Base-by-base conservation (phyloP, 2,888 invertebrate genomes). In the Parasteatoda lunata region DNA sequence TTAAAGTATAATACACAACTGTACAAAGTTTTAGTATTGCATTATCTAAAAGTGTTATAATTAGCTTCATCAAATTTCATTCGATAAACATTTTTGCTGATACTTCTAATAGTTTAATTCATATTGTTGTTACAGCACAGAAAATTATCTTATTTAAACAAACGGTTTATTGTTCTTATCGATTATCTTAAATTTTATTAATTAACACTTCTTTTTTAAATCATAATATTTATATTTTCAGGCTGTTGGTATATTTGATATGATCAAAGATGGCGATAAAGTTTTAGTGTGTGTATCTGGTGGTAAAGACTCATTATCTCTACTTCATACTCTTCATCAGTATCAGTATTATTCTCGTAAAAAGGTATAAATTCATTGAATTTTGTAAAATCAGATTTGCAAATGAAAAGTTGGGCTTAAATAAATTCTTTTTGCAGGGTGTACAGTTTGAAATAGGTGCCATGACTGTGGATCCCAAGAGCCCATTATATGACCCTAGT, bases 221-320 rank as follows among this genome's bases (percentile, higher is more conserved):
- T 65, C 11, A 48, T 79, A 5, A 51, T 59, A 65, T 77, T 52
- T 72, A 77, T 87, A 87, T 84, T 89, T 91, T 54, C 91, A 95
- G 95, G 97, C 96, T 0, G 93, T 97, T 75, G 94, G 95, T 88
- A 96, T 96, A 91, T 96, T 94, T 92, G 94, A 94, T 89, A 97
- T 97, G 97, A 94, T 97, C 83, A 93, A 94, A 78, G 94, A 96
- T 89, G 96, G 96, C 3, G 97, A 97, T 91, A 94, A 95, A 88
- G 94, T 97, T 15, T 93, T 97, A 91, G 95, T 97, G 13, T 97
- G 97, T 91, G 93, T 97, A 70, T 96, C 97, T 0, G 96, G 96
- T 0, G 96, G 96, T 3, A 95, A 95, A 89, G 95, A 96, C 91
- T 97, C 97, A 0, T 92, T 97, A n/a, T 95, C 96, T 0, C 93